Percentiles rank a stretch among this genome's conserved stretches.
Evolutionary conservation across 2,888 invertebrate species (phyloP).

Genomic region (Zygothrica quintamaculata): DNA sequence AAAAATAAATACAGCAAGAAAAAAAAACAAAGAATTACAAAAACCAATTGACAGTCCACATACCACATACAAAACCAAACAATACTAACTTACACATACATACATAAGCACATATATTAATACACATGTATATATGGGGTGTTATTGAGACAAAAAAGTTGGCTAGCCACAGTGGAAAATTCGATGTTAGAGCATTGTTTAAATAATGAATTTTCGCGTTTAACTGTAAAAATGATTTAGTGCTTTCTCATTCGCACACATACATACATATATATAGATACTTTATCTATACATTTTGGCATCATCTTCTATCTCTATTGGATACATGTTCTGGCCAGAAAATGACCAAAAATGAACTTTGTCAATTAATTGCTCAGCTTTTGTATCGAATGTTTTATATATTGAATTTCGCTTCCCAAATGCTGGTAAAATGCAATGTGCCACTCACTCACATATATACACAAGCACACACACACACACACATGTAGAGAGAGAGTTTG

Average conservation of each 20-base stretch:
- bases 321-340: constrained; percentile 24
- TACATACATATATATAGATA: neutral
- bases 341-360: constrained; percentile 72
- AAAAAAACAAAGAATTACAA: no score
- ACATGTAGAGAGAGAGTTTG: no score
- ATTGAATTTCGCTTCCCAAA: constrained; percentile 45
- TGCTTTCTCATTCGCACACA: constrained; percentile 14
- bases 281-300: neutral
- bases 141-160: constrained; percentile 56
- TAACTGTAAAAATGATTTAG: constrained; percentile 48
- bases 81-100: constrained; percentile 25
- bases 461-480: constrained; percentile 2
- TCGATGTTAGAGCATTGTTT: constrained; percentile 55
- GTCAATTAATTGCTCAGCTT: constrained; percentile 76
- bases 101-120: constrained; percentile 17
- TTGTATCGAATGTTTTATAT: constrained; percentile 55
- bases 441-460: constrained; percentile 5
- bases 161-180: constrained; percentile 62
- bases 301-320: neutral
- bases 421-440: constrained; percentile 28
- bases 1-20: no score
- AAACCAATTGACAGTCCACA: constrained; percentile 74
- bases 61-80: constrained; percentile 69
- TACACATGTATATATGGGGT: constrained; percentile 11
- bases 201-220: constrained; percentile 66